These are phyloP conservation scores for Copidosoma aretas DNA, from an alignment of 2,888 invertebrate species.

Conservation along the genomic window DNA sequence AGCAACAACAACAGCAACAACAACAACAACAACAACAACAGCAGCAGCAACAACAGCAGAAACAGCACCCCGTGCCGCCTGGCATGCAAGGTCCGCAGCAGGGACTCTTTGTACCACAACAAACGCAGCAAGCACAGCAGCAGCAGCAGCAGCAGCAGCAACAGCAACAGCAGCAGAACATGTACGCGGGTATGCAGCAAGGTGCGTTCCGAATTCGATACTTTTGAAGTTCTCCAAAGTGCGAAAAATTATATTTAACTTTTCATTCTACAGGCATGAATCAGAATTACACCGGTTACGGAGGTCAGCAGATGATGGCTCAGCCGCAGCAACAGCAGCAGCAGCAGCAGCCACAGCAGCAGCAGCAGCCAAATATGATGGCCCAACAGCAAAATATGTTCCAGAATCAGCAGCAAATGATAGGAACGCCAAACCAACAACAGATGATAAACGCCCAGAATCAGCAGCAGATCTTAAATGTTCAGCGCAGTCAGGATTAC, in stretches of 20 bases:
- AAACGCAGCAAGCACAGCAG: slow-evolving; percentile 62
- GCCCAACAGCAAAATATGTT: slow-evolving; percentile 59
- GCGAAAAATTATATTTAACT: neutral
- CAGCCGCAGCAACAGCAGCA: slow-evolving; percentile 54
- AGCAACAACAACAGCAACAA: slow-evolving; percentile 50
- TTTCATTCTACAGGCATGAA: slow-evolving; percentile 62
- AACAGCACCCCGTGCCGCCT: slow-evolving; percentile 61
- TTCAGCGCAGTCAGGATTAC: slow-evolving; percentile 68
- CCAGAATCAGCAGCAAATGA: slow-evolving; percentile 67
- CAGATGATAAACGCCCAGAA: slow-evolving; percentile 59
- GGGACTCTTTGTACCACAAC: slow-evolving; percentile 62
- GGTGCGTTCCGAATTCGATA: slow-evolving; percentile 39
- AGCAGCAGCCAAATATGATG: slow-evolving; percentile 62
- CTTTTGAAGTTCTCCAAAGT: neutral
- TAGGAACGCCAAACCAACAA: slow-evolving; percentile 65
- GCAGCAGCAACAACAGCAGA: slow-evolving; percentile 55
- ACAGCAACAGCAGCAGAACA: slow-evolving; percentile 64
- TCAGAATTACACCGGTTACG: slow-evolving; percentile 72
- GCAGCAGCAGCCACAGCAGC: slow-evolving; percentile 53
- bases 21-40: slow-evolving; percentile 63
- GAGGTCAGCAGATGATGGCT: slow-evolving; percentile 64
- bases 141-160: slow-evolving; percentile 44
- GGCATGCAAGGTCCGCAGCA: slow-evolving; percentile 20
- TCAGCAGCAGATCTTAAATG: slow-evolving; percentile 69
- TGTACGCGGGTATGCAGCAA: slow-evolving; percentile 71